Evolutionary conservation across 2,113 vertebrate species (phyloP), one percentile per base, ranked within the genome.

Genomic region (Dolichallabes microphthalmus): DNA sequence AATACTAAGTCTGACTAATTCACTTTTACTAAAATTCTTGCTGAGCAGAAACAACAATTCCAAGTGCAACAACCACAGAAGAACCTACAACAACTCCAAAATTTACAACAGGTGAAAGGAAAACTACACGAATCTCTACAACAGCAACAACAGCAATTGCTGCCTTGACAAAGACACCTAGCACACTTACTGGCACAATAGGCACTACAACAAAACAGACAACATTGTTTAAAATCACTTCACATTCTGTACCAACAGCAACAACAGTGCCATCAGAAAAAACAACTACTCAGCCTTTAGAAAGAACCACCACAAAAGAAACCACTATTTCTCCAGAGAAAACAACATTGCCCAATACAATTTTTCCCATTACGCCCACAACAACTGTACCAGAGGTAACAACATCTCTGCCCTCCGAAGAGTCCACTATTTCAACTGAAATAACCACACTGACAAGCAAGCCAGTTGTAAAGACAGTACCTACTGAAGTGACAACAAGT

Each of bases 111-210:
- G n/a, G 27, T n/a, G 27, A 74, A 76, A n/a, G 0, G 30, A 57
- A 30, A 80, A 71, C 50, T 4, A 32, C 61, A 10, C 63, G 14
- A 74, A 74, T n/a, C 22, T 27, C 27, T 35, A 80, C 66, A 82
- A 55, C 73, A 60, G 8, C 45, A 69, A 53, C 52, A 82, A 82
- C 82, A 35, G 57, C 68, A 68, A 86, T 85, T 73, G 80, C 79
- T 30, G 79, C 73, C n/a, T 83, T 87, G 35, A 86, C 88, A 85
- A 84, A 73, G 57, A 86, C 79, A 45, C 58, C 61, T 14, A 75
- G 39, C 35, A 69, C 30, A 0, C 52, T 78, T 2, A 82, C 82
- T 68, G 83, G 63, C 20, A 35, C 71, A 32, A 39, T 17, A 12
- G 13, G 17, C 12, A 84, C 81, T 69, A 66, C 66, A 32, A 3